Evolutionary conservation across 2,113 vertebrate genomes (phyloP).

Genomic region (Australoheros scitulus): DNA sequence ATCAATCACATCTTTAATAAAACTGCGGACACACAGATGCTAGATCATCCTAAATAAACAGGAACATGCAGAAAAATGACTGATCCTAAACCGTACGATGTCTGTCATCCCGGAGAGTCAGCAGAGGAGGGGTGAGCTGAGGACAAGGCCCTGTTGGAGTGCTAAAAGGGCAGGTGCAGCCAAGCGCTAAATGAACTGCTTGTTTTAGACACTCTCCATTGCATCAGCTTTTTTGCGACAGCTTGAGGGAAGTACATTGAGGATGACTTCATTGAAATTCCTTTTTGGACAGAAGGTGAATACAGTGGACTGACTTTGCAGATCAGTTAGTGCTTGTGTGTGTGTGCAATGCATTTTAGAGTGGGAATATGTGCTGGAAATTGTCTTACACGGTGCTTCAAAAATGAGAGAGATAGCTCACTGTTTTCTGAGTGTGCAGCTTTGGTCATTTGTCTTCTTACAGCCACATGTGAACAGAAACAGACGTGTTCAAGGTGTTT

Average conservation of each 20-base stretch:
- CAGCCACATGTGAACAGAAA: constrained; percentile 13
- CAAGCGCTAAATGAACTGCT: constrained; percentile 73
- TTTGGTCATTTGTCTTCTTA: constrained; percentile 46
- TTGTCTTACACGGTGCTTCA: background rate
- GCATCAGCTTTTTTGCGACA: constrained; percentile 61
- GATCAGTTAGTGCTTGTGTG: background rate
- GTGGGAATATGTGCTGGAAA: background rate
- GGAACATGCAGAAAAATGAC: background rate
- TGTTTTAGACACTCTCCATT: constrained; percentile 66
- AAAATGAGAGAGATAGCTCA: background rate
- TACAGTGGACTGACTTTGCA: constrained; percentile 1
- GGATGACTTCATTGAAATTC: constrained; percentile 21
- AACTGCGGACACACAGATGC: background rate
- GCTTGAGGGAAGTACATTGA: constrained; percentile 43
- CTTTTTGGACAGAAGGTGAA: constrained; percentile 32
- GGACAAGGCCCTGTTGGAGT: constrained; percentile 40
- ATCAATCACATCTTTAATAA: constrained; percentile 5
- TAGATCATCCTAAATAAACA: constrained; percentile 11
- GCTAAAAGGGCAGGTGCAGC: constrained; percentile 66
- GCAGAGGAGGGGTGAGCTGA: constrained; percentile 35
- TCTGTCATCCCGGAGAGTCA: constrained; percentile 33
- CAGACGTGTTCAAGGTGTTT: constrained; percentile 4
- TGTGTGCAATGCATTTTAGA: background rate
- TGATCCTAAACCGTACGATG: background rate
- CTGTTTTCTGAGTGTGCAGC: background rate